Evolutionary conservation across 2,888 invertebrate species (phyloP), one percentile per base, ranked within the genome.

Genomic region (Acronicta leporina): DNA sequence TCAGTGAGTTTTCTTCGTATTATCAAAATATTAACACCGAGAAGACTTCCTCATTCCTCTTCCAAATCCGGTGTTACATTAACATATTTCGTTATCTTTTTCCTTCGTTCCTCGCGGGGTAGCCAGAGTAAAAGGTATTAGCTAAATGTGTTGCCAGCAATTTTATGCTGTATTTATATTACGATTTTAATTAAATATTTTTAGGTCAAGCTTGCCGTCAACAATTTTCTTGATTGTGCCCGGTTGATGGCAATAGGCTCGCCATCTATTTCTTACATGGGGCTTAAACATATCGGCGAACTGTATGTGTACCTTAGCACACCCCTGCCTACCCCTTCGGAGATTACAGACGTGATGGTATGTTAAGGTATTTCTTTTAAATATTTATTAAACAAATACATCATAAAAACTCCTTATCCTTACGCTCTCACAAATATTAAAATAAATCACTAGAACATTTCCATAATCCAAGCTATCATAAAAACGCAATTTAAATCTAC

Each of bases 81-180:
- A 50, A 62, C 74, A 68, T 74, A 69, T 74, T 69, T 68, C 10
- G 44, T 68, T 73, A 73, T 56, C 60, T 40, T 55, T 67, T 74
- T 16, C 50, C 42, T 14, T 30, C 7, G 15, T 13, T 50, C 54
- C 50, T 62, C 33, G 35, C 35, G 33, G 14, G 25, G 74, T 74
- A 30, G 30, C 69, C 54, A 69, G 55, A 25, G 33, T 40, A 20
- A 48, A 48, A 52, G 41, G 68, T 49, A 43, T 65, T 41, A 47
- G 42, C 35, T 25, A 58, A 67, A 52, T 49, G 67, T 44, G 4
- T 15, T 45, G 51, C 33, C 41, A 47, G 43, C 35, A 30, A 40
- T 66, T 72, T 72, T 66, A 27, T 50, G 44, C 52, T 35, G 33
- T 27, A 73, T 49, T 58, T 51, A 51, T 51, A 51, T 68, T 11